Evolutionary conservation across 92 coral and sea anemone species (phyloP), one percentile per base, ranked within the genome.

Genomic region (Palythoa grandis): DNA sequence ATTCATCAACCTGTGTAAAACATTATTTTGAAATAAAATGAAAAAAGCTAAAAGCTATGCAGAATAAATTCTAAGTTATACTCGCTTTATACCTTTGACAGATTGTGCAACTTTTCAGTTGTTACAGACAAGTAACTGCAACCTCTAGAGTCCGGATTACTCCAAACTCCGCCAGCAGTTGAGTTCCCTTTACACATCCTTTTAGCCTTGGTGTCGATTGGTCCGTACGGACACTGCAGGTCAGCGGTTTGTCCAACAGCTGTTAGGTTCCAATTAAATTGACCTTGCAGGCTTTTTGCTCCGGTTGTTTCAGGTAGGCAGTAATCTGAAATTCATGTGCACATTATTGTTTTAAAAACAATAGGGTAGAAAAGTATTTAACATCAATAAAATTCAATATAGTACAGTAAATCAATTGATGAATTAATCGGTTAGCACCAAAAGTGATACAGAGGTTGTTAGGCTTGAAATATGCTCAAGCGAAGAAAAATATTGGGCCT

Each of bases 221-320:
- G 92, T 37, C 93, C 94, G 67, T 87, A 39, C 38, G 92, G 88
- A 88, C 97, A 93, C 5, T 57, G 53, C 1, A 87, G 75, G 13
- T 78, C 66, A 29, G 77, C 24, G 37, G 87, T 25, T 40, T 77
- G 69, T 70, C 95, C 97, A 79, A 91, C 85, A 35, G 9, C 53
- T 75, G 91, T 67, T 70, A 73, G 8, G 11, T 66, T 52, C 98
- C 98, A 94, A 4, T 72, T 47, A 73, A 92, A 92, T 14, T 47
- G 35, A 24, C 98, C 98, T 84, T 69, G 82, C 20, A 90, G 82
- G 20, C 72, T 65, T 17, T 23, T 37, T 17, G 86, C 78, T 2
- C 98, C 98, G 8, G 98, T 92, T 40, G 89, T 77, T 56, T 90
- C 82, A 12, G 78, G 40, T 5, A 87, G 74, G 52, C 98, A 94